A percentile compares a stretch with the other conserved stretches of the same genome.
Conservation (phyloP, 2,888 invertebrate genomes). For the Cantharis rustica region DNA sequence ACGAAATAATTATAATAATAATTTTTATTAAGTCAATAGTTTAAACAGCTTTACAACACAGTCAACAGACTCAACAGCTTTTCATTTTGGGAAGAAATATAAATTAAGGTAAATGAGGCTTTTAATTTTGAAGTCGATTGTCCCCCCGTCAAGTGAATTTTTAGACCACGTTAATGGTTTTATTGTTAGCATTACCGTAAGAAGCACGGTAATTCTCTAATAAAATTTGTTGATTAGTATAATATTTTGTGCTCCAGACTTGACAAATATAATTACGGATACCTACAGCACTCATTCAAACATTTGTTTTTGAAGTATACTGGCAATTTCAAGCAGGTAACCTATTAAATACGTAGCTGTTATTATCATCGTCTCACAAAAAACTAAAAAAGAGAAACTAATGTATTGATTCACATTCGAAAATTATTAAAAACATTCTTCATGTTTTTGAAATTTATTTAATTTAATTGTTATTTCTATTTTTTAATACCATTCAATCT, state of each 20-base stretch:
- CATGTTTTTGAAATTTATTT: constrained; percentile 5
- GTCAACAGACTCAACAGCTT: too few relatives aligned
- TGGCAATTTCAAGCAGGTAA: background rate
- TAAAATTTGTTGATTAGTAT: background rate
- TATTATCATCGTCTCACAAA: background rate
- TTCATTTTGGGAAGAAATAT: too few relatives aligned
- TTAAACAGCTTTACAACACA: too few relatives aligned
- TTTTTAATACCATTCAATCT: constrained; percentile 13
- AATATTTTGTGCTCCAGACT: background rate
- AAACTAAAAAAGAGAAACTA: constrained; percentile 2
- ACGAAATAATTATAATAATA: too few relatives aligned
- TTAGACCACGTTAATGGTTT: too few relatives aligned
- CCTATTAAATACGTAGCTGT: background rate
- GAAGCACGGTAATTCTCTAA: background rate
- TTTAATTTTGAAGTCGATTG: too few relatives aligned
- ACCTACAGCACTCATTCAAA: constrained; percentile 1
- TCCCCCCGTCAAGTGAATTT: too few relatives aligned
- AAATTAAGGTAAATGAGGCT: too few relatives aligned
- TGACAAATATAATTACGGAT: background rate
- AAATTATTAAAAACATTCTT: background rate
- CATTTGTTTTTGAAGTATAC: constrained; percentile 9
- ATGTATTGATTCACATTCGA: constrained; percentile 4
- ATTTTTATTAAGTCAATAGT: too few relatives aligned
- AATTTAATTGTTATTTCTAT: constrained; percentile 4
- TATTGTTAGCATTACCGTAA: too few relatives aligned